Conservation (phyloP, 2,888 invertebrate species). For the Drosophila rubida region DNA sequence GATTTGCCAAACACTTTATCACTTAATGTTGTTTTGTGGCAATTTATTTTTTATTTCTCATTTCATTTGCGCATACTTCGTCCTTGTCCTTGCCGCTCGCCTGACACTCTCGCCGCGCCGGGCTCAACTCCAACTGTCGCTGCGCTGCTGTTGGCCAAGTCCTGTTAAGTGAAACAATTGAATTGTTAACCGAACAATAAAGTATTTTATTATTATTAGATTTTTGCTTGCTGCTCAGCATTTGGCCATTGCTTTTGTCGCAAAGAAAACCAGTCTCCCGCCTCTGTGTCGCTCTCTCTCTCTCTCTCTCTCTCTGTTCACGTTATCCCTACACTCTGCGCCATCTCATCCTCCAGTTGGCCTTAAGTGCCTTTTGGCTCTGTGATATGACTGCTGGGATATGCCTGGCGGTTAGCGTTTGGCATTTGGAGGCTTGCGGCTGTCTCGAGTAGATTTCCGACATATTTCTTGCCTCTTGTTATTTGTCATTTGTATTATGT, state of each 20-base stretch:
- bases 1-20: slow-evolving; percentile 75
- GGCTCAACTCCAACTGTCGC: too few relatives aligned
- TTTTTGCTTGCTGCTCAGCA: slow-evolving; percentile 56
- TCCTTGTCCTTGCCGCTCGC: neutral
- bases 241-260: slow-evolving; percentile 56
- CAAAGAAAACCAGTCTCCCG: slow-evolving; percentile 3
- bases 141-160: slow-evolving; percentile 21
- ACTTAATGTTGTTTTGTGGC: slow-evolving; percentile 70
- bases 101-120: neutral
- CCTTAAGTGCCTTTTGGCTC: slow-evolving; percentile 66
- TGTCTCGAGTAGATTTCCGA: slow-evolving; percentile 74
- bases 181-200: slow-evolving; percentile 78
- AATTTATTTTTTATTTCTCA: slow-evolving; percentile 58
- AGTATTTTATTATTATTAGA: slow-evolving; percentile 79
- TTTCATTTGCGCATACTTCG: slow-evolving; percentile 33
- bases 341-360: slow-evolving; percentile 18
- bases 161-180: slow-evolving; percentile 77
- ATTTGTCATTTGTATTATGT: slow-evolving; percentile 74
- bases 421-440: slow-evolving; percentile 60
- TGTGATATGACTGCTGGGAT: slow-evolving; percentile 48
- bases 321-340: neutral
- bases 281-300: neutral
- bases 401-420: slow-evolving; percentile 54
- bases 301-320: slow-evolving; percentile 11
- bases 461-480: slow-evolving; percentile 73